phyloP scores from a whole-genome alignment of 2,797 vertebrate species.

The Pangasius krempfi region DNA sequence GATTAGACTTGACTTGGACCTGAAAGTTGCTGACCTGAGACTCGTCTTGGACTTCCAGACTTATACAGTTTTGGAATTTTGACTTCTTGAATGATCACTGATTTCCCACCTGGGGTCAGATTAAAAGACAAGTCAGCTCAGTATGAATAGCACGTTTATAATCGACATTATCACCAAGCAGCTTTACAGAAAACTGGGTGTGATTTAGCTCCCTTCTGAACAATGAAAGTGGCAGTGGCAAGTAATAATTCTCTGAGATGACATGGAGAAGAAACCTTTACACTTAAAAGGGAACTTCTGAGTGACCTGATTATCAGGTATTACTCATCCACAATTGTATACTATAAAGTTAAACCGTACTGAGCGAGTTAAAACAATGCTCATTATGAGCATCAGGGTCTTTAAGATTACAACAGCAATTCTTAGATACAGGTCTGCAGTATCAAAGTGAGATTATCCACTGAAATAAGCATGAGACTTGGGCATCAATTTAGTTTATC shows the following conservation, averaged over 20 bases:
- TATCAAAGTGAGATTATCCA: not conserved
- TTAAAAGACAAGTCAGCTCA: not conserved
- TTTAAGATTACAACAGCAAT: not conserved
- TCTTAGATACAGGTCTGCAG: not conserved
- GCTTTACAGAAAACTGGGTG: not conserved
- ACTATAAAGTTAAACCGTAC: not conserved
- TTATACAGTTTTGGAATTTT: not conserved
- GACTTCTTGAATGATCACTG: not conserved
- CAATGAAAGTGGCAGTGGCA: not conserved
- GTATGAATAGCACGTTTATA: not conserved
- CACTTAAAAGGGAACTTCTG: not conserved
- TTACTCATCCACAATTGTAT: slow-evolving; percentile 1
- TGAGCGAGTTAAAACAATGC: not conserved
- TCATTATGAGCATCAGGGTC: not conserved
- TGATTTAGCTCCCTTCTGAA: not conserved
- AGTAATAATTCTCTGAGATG: not conserved
- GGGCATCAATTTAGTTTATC: not conserved
- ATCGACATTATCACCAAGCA: not conserved
- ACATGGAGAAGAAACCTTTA: not conserved
- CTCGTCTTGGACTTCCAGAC: not conserved
- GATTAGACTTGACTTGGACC: not conserved
- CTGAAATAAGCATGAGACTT: not conserved
- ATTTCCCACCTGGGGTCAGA: not conserved
- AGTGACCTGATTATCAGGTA: not conserved
- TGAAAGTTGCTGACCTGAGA: not conserved